phyloP scores from a whole-genome alignment of 2,888 invertebrate species.

The Lepidonotus clava region DNA sequence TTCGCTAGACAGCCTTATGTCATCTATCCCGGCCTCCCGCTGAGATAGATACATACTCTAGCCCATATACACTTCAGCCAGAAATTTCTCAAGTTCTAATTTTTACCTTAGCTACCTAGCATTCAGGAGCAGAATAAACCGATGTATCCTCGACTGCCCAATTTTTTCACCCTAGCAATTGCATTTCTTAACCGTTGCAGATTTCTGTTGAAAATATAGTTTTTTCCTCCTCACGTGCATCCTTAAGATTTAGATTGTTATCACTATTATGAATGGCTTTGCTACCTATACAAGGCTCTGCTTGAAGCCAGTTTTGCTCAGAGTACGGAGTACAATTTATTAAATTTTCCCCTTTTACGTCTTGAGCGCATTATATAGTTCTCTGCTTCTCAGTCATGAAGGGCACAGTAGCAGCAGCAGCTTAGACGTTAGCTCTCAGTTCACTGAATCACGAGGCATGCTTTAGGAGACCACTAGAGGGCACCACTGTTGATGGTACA shows the following conservation, averaged over 20 bases:
- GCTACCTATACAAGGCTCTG: conserved; percentile 16
- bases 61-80: background rate
- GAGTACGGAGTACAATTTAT: background rate
- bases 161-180: background rate
- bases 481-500: too few species aligned
- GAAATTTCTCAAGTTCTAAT: background rate
- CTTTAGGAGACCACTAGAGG: too few species aligned
- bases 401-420: background rate
- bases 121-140: too few species aligned
- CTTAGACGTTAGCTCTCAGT: too few species aligned
- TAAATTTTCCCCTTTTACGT: background rate
- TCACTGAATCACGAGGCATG: too few species aligned
- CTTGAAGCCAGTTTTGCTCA: background rate
- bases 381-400: background rate
- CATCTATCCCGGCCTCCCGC: background rate
- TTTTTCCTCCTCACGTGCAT: too few species aligned
- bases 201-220: background rate
- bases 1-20: background rate
- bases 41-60: background rate
- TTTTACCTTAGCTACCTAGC: background rate
- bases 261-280: conserved; percentile 4
- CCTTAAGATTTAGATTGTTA: too few species aligned
- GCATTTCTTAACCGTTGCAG: background rate
- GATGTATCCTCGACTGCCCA: background rate
- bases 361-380: conserved; percentile 17